Base-by-base conservation (phyloP, 2,888 invertebrate species). In the Caenorhabditis sp. region DNA sequence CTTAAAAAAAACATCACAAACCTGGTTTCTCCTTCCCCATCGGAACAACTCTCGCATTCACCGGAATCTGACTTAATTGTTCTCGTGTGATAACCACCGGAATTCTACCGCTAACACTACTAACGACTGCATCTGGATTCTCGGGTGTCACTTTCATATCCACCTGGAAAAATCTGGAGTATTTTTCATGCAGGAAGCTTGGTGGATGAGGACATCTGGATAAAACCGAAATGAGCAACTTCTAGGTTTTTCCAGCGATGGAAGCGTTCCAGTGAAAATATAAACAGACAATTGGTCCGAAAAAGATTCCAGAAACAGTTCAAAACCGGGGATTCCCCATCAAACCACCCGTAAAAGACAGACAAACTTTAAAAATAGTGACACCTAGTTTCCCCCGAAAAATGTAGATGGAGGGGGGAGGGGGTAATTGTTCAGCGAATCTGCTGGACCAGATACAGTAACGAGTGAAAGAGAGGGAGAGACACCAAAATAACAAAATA, bases 111-210 rank as follows among this genome's bases (percentile, higher is more conserved):
- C 31, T 31, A 26, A 54, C 26, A 54, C 7, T 47, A 26, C 54
- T 54, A 26, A 41, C 35, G 35, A 35, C 12, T 5, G 10, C 41
- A n/a, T 24, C 41, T 22, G 41, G 35, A 10, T 61, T 22, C n/a
- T 51, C 51, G 31, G 66, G 66, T 49, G 66, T 22, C 31, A 68
- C 68, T 68, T 49, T 68, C 68, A 68, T 68, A 35, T 54, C n/a
- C 54, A 24, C 47, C 68, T 68, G 68, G 0, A 19, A 47, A 19
- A 19, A 47, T 19, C 5, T 19, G n/a, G 19, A 14, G 3, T 31
- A n/a, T n/a, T n/a, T n/a, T n/a, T n/a, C n/a, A n/a, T n/a, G n/a
- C n/a, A n/a, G n/a, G n/a, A n/a, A n/a, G n/a, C n/a, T n/a, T n/a
- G n/a, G n/a, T n/a, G n/a, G n/a, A n/a, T n/a, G n/a, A n/a, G n/a